A percentile compares a stretch with the other conserved stretches of the same genome.
phyloP scores from a whole-genome alignment of 2,113 vertebrate species.

The Pollachius pollachius region DNA sequence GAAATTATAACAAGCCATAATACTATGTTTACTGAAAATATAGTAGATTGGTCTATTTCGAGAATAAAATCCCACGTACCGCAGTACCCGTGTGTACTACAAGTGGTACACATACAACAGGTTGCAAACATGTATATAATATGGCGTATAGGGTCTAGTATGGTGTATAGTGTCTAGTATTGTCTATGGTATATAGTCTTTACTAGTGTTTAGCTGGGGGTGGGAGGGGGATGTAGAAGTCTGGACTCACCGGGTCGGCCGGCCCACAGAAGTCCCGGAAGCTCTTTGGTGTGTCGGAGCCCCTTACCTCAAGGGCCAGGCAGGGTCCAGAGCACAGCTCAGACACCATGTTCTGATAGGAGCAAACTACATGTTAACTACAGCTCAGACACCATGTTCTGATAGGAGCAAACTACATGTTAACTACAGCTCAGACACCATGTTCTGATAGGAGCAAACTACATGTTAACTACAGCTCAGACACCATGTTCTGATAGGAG shows the following conservation, averaged over 20 bases:
- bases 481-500: background rate
- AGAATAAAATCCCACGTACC: too few relatives aligned
- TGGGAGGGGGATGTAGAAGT: background rate
- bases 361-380: constrained; percentile 26
- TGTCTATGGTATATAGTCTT: too few relatives aligned
- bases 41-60: too few relatives aligned
- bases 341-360: constrained; percentile 83
- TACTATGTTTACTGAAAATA: too few relatives aligned
- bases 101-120: too few relatives aligned
- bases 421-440: constrained; percentile 79
- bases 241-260: constrained; percentile 88
- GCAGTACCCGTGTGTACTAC: too few relatives aligned
- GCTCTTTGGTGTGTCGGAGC: constrained; percentile 68
- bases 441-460: constrained; percentile 70
- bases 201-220: too few relatives aligned
- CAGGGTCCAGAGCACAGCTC: constrained; percentile 90
- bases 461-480: constrained; percentile 23
- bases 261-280: constrained; percentile 94
- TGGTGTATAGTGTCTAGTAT: too few relatives aligned
- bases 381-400: constrained; percentile 90
- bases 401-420: constrained; percentile 33
- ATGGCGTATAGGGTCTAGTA: too few relatives aligned
- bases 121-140: too few relatives aligned
- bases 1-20: too few relatives aligned
- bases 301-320: constrained; percentile 86